Conservation (phyloP, 2,797 vertebrate species). For the Okamejei kenojei region DNA sequence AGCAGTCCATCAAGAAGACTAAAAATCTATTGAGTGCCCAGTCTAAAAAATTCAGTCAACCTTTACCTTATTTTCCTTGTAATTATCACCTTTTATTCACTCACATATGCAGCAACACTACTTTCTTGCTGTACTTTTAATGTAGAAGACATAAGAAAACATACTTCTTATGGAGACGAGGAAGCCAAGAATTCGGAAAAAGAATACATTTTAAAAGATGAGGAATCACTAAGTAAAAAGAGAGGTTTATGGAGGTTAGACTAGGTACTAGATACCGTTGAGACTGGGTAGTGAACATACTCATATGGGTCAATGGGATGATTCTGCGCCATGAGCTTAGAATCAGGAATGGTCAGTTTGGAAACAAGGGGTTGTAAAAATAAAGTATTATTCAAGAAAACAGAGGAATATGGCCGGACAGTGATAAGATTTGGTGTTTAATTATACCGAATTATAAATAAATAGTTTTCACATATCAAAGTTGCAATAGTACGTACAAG, state of each 20-base stretch:
- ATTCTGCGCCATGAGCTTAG: neutral
- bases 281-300: neutral
- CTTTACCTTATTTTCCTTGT: neutral
- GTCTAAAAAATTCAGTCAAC: neutral
- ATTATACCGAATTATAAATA: neutral
- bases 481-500: neutral
- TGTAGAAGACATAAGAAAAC: neutral
- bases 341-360: too few relatives aligned
- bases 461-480: neutral
- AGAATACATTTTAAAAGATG: neutral
- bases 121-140: neutral
- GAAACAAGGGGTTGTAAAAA: neutral
- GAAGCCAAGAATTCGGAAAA: neutral
- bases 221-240: neutral
- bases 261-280: neutral
- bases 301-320: neutral
- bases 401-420: neutral
- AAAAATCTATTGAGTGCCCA: neutral
- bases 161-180: neutral
- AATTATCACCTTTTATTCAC: neutral
- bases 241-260: neutral
- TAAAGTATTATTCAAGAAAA: neutral
- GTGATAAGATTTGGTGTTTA: neutral
- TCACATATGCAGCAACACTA: neutral
- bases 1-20: neutral